Base-by-base conservation (phyloP, 64 coral and sea anemone species). In the Stylophora pistillata region DNA sequence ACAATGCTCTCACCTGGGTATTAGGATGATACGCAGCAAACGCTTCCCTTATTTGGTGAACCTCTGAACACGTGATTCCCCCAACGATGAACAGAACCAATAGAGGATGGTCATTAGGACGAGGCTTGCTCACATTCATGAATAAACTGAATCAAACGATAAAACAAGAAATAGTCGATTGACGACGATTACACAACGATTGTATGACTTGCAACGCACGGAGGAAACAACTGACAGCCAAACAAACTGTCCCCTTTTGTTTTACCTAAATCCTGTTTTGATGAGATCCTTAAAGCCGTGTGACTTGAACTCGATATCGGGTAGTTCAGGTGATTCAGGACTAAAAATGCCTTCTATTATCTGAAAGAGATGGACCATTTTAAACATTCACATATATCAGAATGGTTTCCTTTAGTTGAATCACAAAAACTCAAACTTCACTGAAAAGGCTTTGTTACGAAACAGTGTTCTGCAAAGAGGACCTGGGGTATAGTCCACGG, bases 121-220 rank as follows among this genome's bases (percentile, higher is more conserved):
- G 90, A 30, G 97, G 97, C 71, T 99, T 99, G 74, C 93, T 93
- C 20, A 99, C 97, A 59, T 92, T 99, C 97, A 99, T 95, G 30
- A 99, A 99, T 32, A 99, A 86, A 79, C 97, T 99, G 72, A 64
- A 79, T 29, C 30, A 33, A 61, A 47, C 31, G 23, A 28, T 62
- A 34, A 59, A 79, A 87, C 59, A 92, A 41, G 53, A 5, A 31
- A 25, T 12, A 4, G 58, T 91, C 58, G 56, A 13, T 57, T 30
- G 5, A 79, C 15, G 23, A 23, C 12, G 15, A 17, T 52, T 1
- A 41, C 34, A 77, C 30, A 53, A 41, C 34, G 18, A 14, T 55
- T 4, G 30, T 20, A 15, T 21, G 13, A 47, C 1, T 5, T 55
- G 7, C 17, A 76, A 5, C 37, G 3, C 37, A 47, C 3, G 37